Evolutionary conservation across 2,113 vertebrate species (phyloP).

Genomic region (Furnarius figulus): DNA sequence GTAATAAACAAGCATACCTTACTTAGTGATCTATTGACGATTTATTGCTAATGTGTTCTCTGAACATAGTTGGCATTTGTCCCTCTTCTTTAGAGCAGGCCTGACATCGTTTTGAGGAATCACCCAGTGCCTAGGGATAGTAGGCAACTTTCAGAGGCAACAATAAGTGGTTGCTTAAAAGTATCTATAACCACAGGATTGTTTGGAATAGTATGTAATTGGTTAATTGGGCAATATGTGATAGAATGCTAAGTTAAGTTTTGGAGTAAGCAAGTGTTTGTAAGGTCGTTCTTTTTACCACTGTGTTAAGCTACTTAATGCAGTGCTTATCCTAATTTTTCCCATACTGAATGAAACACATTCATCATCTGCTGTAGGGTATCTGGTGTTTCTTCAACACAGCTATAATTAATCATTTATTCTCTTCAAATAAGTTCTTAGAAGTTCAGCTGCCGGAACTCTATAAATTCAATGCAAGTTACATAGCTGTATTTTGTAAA

Average conservation of each 20-base stretch:
- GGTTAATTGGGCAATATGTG: background rate
- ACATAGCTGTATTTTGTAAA: background rate
- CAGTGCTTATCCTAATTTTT: background rate
- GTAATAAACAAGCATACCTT: background rate
- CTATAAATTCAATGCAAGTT: background rate
- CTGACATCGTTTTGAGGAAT: background rate
- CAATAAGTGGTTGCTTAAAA: background rate
- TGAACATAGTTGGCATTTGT: background rate
- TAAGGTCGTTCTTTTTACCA: background rate
- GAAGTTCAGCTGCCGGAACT: background rate
- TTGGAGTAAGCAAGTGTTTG: background rate
- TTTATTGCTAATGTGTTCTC: background rate
- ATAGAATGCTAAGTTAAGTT: background rate
- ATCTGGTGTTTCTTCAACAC: background rate
- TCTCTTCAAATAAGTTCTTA: background rate
- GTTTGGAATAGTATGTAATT: background rate
- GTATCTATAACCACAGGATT: background rate
- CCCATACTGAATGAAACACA: background rate
- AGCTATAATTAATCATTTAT: background rate
- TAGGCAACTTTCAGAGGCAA: background rate
- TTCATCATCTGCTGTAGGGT: background rate
- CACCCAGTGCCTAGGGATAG: background rate
- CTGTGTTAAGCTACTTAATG: background rate
- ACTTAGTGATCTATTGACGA: background rate
- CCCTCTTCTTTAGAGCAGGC: background rate